Evolutionary conservation across 2,888 invertebrate genomes (phyloP), one percentile per base, ranked within the genome.

Genomic region (Digitonthophagus gazella): DNA sequence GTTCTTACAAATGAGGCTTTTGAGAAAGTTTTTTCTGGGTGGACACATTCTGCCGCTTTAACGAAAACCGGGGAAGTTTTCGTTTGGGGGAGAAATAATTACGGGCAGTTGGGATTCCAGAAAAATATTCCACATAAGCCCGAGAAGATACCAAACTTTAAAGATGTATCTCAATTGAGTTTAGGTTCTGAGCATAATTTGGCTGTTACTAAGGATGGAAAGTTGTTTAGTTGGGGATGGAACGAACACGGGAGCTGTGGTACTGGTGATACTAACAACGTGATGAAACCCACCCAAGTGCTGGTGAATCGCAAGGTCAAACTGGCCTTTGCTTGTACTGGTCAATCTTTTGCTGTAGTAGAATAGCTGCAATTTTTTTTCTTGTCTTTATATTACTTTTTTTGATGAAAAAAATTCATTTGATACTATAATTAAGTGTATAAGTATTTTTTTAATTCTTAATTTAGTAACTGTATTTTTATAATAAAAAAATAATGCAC

Each of bases 161-260:
- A 72, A 77, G 84, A 83, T 76, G 83, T 90, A 2, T 80, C 81
- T 73, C 86, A 89, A 78, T 79, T 92, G 69, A 86, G 88, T 72
- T 82, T 91, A 74, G 95, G 95, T 1, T 92, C 94, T 0, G 94
- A 95, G 77, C 95, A 95, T 78, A 92, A 90, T 58, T 79, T 95
- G 73, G 89, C 91, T 71, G 81, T 92, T 72, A 86, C 87, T 75
- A 86, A 85, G 71, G 87, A 88, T 69, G 89, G 90, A 28, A 85
- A 86, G 64, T 79, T 94, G 3, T 90, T 88, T 78, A 88, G 91
- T 15, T 95, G 95, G 94, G 95, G 95, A 0, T 95, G 95, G 95
- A 95, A 95, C 82, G 95, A 95, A 78, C 95, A 95, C 83, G 92
- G 92, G 55, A 94, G 91, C 80, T 94, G 94, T 76, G 95, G 94